These are phyloP conservation scores for Hoplodrina blanda DNA, from an alignment of 2,888 invertebrate species.

Conservation along the genomic window DNA sequence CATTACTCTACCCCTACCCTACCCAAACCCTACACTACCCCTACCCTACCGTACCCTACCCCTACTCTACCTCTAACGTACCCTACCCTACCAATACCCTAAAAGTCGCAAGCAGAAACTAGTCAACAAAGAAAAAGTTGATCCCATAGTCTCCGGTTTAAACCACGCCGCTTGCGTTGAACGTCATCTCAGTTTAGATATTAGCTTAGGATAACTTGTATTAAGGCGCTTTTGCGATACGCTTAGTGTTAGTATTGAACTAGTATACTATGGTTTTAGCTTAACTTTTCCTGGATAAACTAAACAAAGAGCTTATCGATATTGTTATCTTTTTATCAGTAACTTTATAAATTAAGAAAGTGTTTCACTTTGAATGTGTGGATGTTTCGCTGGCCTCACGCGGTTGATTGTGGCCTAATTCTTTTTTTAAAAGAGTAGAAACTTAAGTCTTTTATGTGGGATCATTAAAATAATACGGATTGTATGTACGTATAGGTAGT, in stretches of 20 bases:
- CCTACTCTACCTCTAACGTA: too few species aligned
- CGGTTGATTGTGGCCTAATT: too few species aligned
- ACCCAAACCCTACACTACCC: too few species aligned
- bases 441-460: not conserved
- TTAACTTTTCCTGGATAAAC: conserved; percentile 29
- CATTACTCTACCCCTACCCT: too few species aligned
- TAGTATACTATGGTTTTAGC: conserved; percentile 33
- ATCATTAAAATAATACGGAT: too few species aligned
- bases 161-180: conserved; percentile 26
- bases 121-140: not conserved
- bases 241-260: conserved; percentile 47
- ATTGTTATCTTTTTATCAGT: not conserved
- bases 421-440: too few species aligned
- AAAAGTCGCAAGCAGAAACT: too few species aligned
- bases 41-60: too few species aligned
- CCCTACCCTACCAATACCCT: too few species aligned
- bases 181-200: conserved; percentile 63
- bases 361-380: not conserved
- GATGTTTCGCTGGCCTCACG: not conserved
- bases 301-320: conserved; percentile 19
- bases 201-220: conserved; percentile 67
- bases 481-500: not conserved
- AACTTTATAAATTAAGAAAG: not conserved
- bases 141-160: not conserved
- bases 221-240: conserved; percentile 65